Conservation (phyloP, 2,113 vertebrate genomes). For the Poeciliopsis turrubarensis region DNA sequence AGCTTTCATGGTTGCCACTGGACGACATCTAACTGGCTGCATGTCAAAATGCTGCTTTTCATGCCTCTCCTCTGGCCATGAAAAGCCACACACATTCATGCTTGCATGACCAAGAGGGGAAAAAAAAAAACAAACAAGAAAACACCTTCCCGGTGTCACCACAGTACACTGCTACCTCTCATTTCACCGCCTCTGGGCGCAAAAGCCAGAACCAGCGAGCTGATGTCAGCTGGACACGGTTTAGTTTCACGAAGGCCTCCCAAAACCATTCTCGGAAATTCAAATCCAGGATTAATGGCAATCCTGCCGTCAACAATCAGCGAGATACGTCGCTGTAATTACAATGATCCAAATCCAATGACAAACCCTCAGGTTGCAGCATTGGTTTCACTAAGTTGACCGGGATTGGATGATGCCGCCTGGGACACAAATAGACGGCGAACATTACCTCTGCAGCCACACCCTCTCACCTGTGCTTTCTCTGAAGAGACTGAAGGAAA, state of each 20-base stretch:
- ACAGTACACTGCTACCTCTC: conserved; percentile 29
- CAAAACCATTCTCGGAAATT: conserved; percentile 22
- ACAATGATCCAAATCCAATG: neutral
- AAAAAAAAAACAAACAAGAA: too few relatives aligned
- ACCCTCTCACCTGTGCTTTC: conserved; percentile 61
- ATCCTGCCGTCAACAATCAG: conserved; percentile 32
- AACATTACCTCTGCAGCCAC: conserved; percentile 42
- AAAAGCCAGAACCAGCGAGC: conserved; percentile 37
- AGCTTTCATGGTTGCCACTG: conserved; percentile 69
- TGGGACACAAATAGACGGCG: conserved; percentile 28
- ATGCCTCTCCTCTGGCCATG: conserved; percentile 19
- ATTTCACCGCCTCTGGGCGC: conserved; percentile 47
- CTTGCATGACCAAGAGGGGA: neutral
- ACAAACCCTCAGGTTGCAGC: neutral
- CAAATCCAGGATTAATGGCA: conserved; percentile 25
- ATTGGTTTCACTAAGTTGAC: neutral
- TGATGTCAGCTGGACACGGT: conserved; percentile 44
- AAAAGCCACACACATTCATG: conserved; percentile 18
- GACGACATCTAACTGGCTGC: conserved; percentile 66
- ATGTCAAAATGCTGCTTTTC: conserved; percentile 59
- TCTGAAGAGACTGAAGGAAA: conserved; percentile 42
- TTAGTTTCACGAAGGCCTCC: conserved; percentile 29
- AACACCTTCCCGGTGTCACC: conserved; percentile 4
- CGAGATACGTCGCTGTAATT: conserved; percentile 15
- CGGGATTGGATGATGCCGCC: neutral